Conservation (phyloP, 2,113 vertebrate genomes). For the Triplophysa siluroides region DNA sequence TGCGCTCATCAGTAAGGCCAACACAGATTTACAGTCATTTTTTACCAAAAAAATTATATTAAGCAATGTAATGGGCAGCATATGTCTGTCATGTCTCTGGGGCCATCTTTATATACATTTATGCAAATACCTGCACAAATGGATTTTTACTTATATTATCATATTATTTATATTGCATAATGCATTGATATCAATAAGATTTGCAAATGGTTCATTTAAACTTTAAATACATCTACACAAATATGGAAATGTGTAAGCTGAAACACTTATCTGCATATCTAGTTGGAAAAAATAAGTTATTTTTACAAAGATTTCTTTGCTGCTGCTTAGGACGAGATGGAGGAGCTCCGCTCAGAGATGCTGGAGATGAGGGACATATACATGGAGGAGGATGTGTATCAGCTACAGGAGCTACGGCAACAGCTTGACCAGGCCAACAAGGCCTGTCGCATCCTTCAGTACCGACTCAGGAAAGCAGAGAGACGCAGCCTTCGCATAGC, state of each 20-base stretch:
- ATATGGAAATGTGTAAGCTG: background rate
- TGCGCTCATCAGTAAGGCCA: background rate
- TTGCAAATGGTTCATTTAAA: no score
- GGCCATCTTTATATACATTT: no score
- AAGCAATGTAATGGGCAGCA: no score
- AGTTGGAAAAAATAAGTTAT: background rate
- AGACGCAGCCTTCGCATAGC: conserved; percentile 92
- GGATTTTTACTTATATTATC: no score
- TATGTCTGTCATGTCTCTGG: no score
- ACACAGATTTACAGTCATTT: no score
- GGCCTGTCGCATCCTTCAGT: conserved; percentile 93
- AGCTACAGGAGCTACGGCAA: conserved; percentile 90
- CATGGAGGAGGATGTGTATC: conserved; percentile 94
- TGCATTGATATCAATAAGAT: no score
- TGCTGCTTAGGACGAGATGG: conserved; percentile 86
- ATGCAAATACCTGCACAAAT: no score
- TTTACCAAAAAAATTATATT: no score
- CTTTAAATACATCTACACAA: no score
- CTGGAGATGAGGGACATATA: conserved; percentile 96
- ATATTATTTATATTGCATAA: no score
- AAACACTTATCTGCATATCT: no score
- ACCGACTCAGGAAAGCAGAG: conserved; percentile 93
- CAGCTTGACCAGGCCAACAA: conserved; percentile 96
- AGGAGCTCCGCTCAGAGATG: conserved; percentile 96
- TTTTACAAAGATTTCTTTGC: background rate